These are phyloP conservation scores for Vanacampus margaritifer DNA, from an alignment of 2,113 vertebrate genomes.

Conservation along the genomic window DNA sequence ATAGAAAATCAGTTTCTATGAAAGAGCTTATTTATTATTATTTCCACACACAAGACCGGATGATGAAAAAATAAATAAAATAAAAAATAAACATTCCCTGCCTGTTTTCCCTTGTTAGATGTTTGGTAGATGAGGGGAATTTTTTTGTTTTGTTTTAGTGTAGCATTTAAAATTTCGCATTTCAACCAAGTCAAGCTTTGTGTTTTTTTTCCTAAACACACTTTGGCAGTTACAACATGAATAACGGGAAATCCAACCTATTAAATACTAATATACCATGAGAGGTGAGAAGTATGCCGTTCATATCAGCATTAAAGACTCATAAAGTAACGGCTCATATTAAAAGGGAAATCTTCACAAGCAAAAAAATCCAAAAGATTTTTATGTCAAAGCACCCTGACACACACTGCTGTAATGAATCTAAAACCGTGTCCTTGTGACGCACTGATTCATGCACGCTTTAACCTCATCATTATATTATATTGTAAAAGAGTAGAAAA, in stretches of 20 bases:
- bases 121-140: background rate
- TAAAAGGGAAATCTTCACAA: background rate
- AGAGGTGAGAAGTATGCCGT: background rate
- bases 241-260: background rate
- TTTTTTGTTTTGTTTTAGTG: no score
- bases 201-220: background rate
- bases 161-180: background rate
- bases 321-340: background rate
- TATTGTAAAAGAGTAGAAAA: no score
- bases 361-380: background rate
- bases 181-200: background rate
- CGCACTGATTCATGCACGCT: background rate
- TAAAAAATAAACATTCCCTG: no score
- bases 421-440: background rate
- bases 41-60: no score
- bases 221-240: background rate
- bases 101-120: no score
- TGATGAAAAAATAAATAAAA: no score
- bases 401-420: background rate
- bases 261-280: background rate
- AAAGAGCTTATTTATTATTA: no score
- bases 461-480: no score
- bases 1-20: no score
- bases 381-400: background rate
- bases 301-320: background rate